Base-by-base conservation (phyloP, 2,888 invertebrate genomes). In the Xylota segnis region DNA sequence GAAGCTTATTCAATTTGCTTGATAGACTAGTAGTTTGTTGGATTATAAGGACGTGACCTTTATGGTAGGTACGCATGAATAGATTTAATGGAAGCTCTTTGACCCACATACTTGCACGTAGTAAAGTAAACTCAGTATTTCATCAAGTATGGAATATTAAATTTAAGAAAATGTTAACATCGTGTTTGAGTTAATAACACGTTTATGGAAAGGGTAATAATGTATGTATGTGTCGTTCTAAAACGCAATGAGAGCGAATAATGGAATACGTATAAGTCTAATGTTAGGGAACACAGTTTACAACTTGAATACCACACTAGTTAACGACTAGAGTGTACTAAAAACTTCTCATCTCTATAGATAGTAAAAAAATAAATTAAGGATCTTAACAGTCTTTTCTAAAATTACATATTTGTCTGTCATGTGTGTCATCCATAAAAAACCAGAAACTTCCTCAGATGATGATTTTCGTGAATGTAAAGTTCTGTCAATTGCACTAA, bases 31-130 rank as follows among this genome's bases (percentile, higher is more conserved):
- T 63, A 29, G 16, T 45, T 45, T 45, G 16, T 63, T 45, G 16
- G 63, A 61, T 45, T 61, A 61, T 45, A 23, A 50, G 23, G 45
- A 63, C 63, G 45, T 63, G 63, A 45, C 63, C 45, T 45, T 45
- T 32, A 16, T 63, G n/a, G 45, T 32, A 45, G 45, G 27, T 47
- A 9, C 45, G 29, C 45, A 47, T 63, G 16, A 63, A 45, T 32
- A 16, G 32, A 10, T 63, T 63, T 63, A 29, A 45, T 63, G 45
- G 14, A 63, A 47, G 45, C 45, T 29, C 45, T 63, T 63, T 47
- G 29, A 32, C 43, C 14, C 16, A 45, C 27, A 40, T 45, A 29
- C 45, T 29, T 12, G 43, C 63, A 63, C 63, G 63, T 63, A 63
- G 29, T 63, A 27, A 43, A 40, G 40, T 40, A 45, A 45, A 29